Evolutionary conservation across 1,140 invertebrate genomes (phyloP), one percentile per base, ranked within the genome.

Genomic region (Trachelipus rathkii): DNA sequence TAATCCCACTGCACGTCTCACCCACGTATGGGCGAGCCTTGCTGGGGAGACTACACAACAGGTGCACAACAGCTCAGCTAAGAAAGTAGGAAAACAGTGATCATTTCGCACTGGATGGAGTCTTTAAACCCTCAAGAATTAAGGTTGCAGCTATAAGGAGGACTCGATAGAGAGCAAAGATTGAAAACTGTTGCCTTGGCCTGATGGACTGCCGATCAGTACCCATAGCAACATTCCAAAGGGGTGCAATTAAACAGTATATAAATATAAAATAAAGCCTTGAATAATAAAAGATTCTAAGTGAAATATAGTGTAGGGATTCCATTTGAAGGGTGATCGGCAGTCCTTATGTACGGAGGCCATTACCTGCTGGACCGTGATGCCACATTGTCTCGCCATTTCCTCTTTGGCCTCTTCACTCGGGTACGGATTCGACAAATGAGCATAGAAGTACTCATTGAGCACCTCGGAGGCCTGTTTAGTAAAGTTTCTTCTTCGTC

Each of bases 321-420:
- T 60, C 72, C 72, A 9, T 60, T 53, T 24, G 23, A 66, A 15
- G 13, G 66, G 44, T 10, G 46, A 24, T 24, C 43, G 46, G 46
- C 23, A 60, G 50, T 60, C 50, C 50, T 15, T 60, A 15, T 60
- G 50, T 60, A 44, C 21, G 73, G 68, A 67, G 73, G 71, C 50
- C 75, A 76, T 85, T 86, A 92, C 92, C 89, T 95, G 93, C 83
- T 94, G 95, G 21, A 99, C 96, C 67, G 97, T 99, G 85, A 99
- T 99, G 83, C 95, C 95, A 87, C 98, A 99, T 86, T 99, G 98
- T 85, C 96, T 89, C 21, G 98, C 98, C 85, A 99, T 87, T 86
- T 99, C 97, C 87, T 99, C 98, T 87, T 99, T 99, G 72, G 97
- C 97, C 87, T 99, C 98, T 89, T 99, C 98, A 83, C 95, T 97